phyloP scores from a whole-genome alignment of 2,113 vertebrate genomes.

The Cepphus grylle region DNA sequence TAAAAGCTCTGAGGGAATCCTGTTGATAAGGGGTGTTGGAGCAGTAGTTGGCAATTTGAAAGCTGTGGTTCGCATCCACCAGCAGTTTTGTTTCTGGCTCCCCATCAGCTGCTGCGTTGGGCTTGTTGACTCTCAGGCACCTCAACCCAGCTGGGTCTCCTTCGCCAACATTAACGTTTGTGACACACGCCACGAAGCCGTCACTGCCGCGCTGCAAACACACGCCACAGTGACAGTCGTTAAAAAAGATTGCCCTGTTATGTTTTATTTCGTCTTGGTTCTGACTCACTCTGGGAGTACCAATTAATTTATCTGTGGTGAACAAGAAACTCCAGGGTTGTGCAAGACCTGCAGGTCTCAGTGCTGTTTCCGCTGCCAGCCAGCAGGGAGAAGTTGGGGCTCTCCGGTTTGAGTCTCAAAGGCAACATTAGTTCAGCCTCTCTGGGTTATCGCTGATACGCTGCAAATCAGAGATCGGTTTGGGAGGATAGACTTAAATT shows the following conservation, averaged over 20 bases:
- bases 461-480: background rate
- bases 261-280: background rate
- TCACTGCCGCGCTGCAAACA: background rate
- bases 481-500: background rate
- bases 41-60: accelerated
- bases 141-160: background rate
- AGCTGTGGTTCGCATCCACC: accelerated
- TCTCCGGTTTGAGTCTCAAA: background rate
- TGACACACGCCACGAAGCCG: background rate
- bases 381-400: background rate
- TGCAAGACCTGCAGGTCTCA: background rate
- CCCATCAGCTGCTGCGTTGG: accelerated
- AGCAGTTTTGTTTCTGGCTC: background rate
- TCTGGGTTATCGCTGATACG: accelerated
- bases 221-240: accelerated
- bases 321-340: background rate
- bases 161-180: accelerated
- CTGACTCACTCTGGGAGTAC: background rate
- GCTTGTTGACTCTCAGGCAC: background rate
- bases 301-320: accelerated
- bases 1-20: background rate
- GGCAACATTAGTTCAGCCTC: background rate
- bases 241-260: accelerated
- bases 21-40: background rate
- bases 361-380: background rate